Conservation (phyloP, 1,140 invertebrate species). For the Triops longicaudatus region DNA sequence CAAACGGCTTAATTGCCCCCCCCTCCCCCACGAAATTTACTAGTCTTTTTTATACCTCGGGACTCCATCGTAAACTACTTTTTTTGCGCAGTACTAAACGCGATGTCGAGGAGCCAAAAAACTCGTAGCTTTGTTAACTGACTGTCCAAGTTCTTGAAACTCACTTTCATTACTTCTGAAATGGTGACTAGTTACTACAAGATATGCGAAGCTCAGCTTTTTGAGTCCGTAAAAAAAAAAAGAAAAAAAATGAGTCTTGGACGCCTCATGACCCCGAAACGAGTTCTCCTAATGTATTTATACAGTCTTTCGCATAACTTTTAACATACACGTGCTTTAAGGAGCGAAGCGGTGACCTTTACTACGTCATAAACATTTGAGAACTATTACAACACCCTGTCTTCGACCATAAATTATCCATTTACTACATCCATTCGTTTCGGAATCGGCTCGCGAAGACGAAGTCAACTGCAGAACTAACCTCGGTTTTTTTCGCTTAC, state of each 20-base stretch:
- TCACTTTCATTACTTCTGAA: neutral
- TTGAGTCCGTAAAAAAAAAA: neutral
- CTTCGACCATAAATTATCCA: neutral
- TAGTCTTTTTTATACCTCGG: too few species aligned
- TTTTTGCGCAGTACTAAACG: too few species aligned
- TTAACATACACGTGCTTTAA: neutral
- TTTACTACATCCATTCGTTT: neutral
- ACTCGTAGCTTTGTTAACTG: neutral
- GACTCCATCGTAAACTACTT: too few species aligned
- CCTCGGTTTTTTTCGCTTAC: neutral
- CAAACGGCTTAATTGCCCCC: too few species aligned
- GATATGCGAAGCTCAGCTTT: too few species aligned
- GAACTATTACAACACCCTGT: neutral
- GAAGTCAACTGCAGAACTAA: neutral
- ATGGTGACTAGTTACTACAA: neutral
- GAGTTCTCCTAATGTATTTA: neutral
- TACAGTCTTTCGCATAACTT: neutral
- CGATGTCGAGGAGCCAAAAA: neutral
- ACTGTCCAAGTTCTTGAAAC: neutral
- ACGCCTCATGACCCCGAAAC: neutral
- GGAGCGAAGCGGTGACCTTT: neutral
- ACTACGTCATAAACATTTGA: neutral
- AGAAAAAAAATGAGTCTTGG: too few species aligned
- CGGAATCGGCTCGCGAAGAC: neutral
- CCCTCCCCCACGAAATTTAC: too few species aligned